Percentiles rank a stretch among this genome's conserved stretches.
Conservation (phyloP, 92 coral and sea anemone genomes). For the Umimayanthus chanpuru region DNA sequence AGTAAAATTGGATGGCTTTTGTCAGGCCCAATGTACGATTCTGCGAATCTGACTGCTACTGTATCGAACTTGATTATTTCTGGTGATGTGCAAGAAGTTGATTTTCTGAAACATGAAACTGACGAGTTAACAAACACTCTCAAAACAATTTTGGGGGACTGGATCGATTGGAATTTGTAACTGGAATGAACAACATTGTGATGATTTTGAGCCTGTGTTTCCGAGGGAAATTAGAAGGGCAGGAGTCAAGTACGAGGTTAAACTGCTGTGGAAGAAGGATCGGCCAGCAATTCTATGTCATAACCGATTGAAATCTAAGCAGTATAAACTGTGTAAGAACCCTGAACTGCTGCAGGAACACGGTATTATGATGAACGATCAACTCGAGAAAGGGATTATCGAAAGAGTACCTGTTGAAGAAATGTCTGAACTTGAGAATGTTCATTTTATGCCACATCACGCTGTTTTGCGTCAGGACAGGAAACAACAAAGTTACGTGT, state of each 20-base stretch:
- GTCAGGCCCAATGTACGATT: slow-evolving; percentile 54
- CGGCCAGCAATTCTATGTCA: slow-evolving; percentile 49
- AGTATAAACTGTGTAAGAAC: slow-evolving; percentile 51
- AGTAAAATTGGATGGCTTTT: slow-evolving; percentile 71
- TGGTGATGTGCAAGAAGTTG: slow-evolving; percentile 18
- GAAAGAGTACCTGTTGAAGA: slow-evolving; percentile 53
- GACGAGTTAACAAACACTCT: slow-evolving; percentile 55
- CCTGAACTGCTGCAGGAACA: slow-evolving; percentile 60
- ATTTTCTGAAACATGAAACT: slow-evolving; percentile 6
- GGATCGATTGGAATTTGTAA: slow-evolving; percentile 48
- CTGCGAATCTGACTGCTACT: slow-evolving; percentile 17
- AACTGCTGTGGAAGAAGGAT: slow-evolving; percentile 68
- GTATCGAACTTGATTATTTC: slow-evolving; percentile 50
- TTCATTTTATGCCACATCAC: slow-evolving; percentile 48
- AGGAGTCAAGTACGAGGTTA: slow-evolving; percentile 64
- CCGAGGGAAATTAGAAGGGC: not conserved
- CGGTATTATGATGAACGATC: slow-evolving; percentile 63
- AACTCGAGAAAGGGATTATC: slow-evolving; percentile 58
- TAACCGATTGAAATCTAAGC: slow-evolving; percentile 58
- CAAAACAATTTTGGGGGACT: slow-evolving; percentile 69
- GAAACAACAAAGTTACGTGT: slow-evolving; percentile 45
- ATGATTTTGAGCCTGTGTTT: not conserved
- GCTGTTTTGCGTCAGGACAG: slow-evolving; percentile 46
- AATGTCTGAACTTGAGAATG: not conserved
- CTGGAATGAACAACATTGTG: not conserved